Conservation (phyloP, 1,140 invertebrate genomes). For the Tetranychus cinnabarinus region DNA sequence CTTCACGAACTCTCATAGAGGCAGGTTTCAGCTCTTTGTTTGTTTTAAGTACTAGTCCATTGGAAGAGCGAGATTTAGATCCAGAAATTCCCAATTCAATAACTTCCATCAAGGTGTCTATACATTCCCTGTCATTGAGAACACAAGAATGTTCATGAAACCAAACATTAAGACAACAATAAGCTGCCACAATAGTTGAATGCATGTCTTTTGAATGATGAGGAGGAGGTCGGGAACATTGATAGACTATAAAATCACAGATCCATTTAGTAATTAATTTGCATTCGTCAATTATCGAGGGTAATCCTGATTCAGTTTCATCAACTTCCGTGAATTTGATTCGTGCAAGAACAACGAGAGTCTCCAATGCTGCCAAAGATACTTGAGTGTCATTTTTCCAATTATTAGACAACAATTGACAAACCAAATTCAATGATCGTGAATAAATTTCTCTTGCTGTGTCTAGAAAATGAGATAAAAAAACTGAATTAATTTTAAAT, state of each 20-base stretch:
- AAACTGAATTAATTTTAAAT: background rate
- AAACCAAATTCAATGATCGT: background rate
- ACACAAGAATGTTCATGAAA: conserved; percentile 52
- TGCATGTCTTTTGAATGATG: conserved; percentile 92
- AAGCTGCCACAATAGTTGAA: conserved; percentile 86
- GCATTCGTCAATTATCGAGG: conserved; percentile 30
- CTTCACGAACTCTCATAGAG: conserved; percentile 81
- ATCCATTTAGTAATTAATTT: conserved; percentile 89
- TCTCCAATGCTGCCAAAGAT: conserved; percentile 72
- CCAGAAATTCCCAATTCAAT: conserved; percentile 93
- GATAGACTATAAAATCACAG: conserved; percentile 85
- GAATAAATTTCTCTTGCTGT: background rate
- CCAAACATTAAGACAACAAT: conserved; percentile 74
- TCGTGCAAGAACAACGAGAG: conserved; percentile 63
- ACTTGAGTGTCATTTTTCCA: conserved; percentile 41
- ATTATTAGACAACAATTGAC: conserved; percentile 2
- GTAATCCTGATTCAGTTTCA: conserved; percentile 19
- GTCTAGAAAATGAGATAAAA: background rate
- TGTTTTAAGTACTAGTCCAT: conserved; percentile 38
- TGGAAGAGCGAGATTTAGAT: conserved; percentile 43
- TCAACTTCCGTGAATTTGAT: conserved; percentile 59
- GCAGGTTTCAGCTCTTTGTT: conserved; percentile 87
- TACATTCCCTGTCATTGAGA: conserved; percentile 68
- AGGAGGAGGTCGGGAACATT: conserved; percentile 80
- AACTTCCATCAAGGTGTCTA: conserved; percentile 77